Conservation (phyloP, 2,888 invertebrate genomes). For the Trilocha varians region DNA sequence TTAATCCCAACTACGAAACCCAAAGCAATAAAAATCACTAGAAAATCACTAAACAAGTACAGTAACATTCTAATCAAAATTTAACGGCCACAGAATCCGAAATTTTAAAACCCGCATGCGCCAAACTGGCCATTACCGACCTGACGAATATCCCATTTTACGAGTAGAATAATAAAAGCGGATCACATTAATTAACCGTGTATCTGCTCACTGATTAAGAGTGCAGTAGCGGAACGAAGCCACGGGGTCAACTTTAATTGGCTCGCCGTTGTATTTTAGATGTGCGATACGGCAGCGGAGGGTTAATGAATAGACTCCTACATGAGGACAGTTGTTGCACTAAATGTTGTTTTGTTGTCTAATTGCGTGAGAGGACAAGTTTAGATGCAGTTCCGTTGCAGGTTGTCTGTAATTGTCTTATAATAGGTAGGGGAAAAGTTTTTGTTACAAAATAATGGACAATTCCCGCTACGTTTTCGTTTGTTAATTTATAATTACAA, state of each 20-base stretch:
- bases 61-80: neutral
- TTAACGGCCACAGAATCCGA: neutral
- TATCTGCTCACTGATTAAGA: conserved; percentile 67
- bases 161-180: conserved; percentile 52
- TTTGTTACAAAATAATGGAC: neutral
- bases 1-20: too few species aligned
- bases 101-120: neutral
- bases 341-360: conserved; percentile 46
- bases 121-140: conserved; percentile 17
- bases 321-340: conserved; percentile 59
- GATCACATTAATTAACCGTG: conserved; percentile 66
- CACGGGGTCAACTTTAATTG: conserved; percentile 66
- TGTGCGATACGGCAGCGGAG: conserved; percentile 49
- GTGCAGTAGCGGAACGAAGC: conserved; percentile 56
- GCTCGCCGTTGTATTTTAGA: conserved; percentile 58
- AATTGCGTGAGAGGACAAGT: conserved; percentile 40
- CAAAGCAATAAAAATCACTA: neutral
- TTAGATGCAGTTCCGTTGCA: conserved; percentile 21
- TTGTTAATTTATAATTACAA: too few species aligned
- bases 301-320: conserved; percentile 60
- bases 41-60: neutral
- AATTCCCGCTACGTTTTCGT: too few species aligned
- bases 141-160: conserved; percentile 35
- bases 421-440: conserved; percentile 12
- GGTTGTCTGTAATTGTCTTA: conserved; percentile 21